A percentile compares a stretch with the other conserved stretches of the same genome.
Evolutionary conservation across 2,797 vertebrate species (phyloP).

Genomic region (Rhynchotus rufescens): DNA sequence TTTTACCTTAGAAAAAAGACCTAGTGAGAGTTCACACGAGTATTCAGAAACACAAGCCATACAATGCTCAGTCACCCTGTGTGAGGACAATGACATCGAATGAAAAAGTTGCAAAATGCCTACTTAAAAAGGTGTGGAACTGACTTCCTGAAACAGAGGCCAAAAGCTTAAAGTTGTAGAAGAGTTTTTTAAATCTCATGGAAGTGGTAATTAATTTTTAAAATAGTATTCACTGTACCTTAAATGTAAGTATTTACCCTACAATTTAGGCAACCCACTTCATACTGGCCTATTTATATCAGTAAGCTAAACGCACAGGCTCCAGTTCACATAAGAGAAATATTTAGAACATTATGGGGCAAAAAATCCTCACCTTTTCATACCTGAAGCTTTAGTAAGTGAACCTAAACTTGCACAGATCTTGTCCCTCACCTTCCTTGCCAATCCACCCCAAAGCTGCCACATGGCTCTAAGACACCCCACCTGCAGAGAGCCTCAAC

Average conservation of each 20-base stretch:
- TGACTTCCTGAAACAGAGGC: background rate
- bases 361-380: background rate
- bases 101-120: background rate
- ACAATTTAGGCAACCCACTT: background rate
- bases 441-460: background rate
- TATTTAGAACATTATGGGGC: background rate
- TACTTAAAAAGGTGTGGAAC: background rate
- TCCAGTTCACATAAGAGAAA: background rate
- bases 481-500: background rate
- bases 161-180: background rate
- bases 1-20: background rate
- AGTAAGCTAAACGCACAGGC: background rate
- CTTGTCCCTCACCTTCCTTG: background rate
- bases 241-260: background rate
- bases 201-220: background rate
- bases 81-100: accelerated
- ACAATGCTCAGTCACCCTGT: background rate
- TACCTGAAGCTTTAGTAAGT: background rate
- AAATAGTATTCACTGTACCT: background rate
- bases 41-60: background rate
- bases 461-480: background rate
- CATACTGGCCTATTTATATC: background rate
- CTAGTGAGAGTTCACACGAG: background rate
- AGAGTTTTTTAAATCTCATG: background rate
- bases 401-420: background rate